A percentile compares a stretch with the other conserved stretches of the same genome.
phyloP scores from a whole-genome alignment of 2,113 vertebrate genomes.

The Marmota monax region DNA sequence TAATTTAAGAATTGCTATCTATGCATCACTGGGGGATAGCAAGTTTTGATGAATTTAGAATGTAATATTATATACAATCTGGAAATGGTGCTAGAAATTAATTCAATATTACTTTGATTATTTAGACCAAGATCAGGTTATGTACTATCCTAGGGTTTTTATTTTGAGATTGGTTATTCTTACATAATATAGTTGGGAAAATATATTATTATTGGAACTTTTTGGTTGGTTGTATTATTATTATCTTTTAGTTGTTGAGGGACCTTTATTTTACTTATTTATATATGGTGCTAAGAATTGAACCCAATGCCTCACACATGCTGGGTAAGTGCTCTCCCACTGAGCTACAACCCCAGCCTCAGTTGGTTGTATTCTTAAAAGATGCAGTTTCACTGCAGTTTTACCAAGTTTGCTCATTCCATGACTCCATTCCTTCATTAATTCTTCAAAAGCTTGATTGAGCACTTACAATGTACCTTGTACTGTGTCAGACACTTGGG shows the following conservation, averaged over 20 bases:
- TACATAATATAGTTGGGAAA: not conserved
- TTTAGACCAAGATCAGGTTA: constrained; percentile 16
- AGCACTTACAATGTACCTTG: not conserved
- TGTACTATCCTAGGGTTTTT: not conserved
- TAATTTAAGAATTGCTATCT: constrained; percentile 36
- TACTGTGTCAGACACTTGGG: not conserved
- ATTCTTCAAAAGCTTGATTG: not conserved
- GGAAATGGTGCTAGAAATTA: constrained; percentile 47
- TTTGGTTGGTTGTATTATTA: constrained; percentile 21
- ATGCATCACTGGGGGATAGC: not conserved
- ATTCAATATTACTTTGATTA: constrained; percentile 55
- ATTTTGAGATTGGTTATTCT: constrained; percentile 42
- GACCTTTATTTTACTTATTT: too few species aligned
- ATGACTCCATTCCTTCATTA: not conserved
- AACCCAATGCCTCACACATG: too few species aligned
- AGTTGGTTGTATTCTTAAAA: constrained; percentile 51
- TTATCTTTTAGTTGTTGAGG: too few species aligned
- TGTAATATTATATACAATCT: not conserved
- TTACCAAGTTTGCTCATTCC: not conserved
- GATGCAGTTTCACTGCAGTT: not conserved
- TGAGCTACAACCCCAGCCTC: too few species aligned
- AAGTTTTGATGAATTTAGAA: constrained; percentile 55
- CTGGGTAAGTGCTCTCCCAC: too few species aligned
- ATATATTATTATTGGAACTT: not conserved
- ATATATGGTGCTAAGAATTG: too few species aligned